Conservation (phyloP, 2,113 vertebrate species). For the Dendrocopos noguchii region DNA sequence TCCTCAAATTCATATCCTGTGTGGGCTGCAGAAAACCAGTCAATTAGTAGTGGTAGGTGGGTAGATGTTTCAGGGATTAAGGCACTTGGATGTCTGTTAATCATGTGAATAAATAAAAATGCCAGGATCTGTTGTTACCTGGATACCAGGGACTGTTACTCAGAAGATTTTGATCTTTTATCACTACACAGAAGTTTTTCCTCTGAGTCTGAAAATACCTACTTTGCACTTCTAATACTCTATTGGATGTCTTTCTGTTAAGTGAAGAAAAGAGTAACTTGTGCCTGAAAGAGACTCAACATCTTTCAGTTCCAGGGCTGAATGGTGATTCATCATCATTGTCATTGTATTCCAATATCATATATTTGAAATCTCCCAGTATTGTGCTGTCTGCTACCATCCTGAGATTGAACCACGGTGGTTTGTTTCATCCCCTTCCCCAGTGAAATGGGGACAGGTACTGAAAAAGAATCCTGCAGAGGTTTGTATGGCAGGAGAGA, state of each 20-base stretch:
- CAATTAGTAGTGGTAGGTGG: not conserved
- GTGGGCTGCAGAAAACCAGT: constrained; percentile 1
- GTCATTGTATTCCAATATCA: constrained; percentile 51
- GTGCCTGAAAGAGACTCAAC: constrained; percentile 44
- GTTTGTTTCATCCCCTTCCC: not conserved
- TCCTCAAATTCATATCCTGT: not conserved
- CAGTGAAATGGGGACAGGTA: not conserved
- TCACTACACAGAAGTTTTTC: not conserved
- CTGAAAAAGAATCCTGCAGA: not conserved
- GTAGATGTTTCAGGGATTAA: not conserved
- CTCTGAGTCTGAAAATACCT: not conserved
- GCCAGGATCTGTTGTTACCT: constrained; percentile 39
- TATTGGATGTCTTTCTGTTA: not conserved
- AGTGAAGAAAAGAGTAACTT: not conserved
- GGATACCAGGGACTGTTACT: not conserved
- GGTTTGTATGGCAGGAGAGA: not conserved
- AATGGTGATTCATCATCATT: constrained; percentile 54
- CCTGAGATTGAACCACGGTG: not conserved
- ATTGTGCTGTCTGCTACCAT: not conserved
- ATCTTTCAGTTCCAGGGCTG: constrained; percentile 40
- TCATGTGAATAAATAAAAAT: constrained; percentile 33
- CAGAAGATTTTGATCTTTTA: constrained; percentile 44
- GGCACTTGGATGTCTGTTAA: not conserved
- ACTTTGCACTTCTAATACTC: not conserved
- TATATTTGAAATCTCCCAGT: constrained; percentile 36